Evolutionary conservation across 92 coral and sea anemone genomes (phyloP), one percentile per base, ranked within the genome.

Genomic region (Zoanthus solanderi): DNA sequence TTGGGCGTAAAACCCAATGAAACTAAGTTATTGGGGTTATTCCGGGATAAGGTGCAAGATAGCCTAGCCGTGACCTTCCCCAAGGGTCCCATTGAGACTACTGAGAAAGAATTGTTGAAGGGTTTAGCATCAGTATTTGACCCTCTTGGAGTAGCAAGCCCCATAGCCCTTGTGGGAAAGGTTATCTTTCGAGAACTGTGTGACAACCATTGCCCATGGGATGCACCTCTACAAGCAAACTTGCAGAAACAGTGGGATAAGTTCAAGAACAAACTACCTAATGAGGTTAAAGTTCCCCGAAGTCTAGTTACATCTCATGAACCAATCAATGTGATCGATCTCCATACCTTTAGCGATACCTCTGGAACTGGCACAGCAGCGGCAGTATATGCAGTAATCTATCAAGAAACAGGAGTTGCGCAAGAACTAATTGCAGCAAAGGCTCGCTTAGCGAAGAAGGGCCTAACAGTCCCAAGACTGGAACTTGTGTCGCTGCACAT

Each of bases 401-500:
- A 83, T n/a, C 93, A 91, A 88, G 86, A 85, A 6, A 83, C 87
- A 31, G 89, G 87, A 13, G 45, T 54, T 13, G 66, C 12, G 63
- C 87, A 89, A 56, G 90, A 85, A 14, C 63, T 88, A 72, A 83
- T 91, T 23, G 89, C 94, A 6, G 90, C 84, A 17, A 92, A 88
- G 46, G 83, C 92, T 12, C 83, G 91, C 18, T 50, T 83, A 71
- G 86, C 89, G 10, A 90, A 81, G 82, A 75, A 90, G 46, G 88
- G 85, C 77, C 53, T 87, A 15, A 72, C 88, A 16, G 83, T 82
- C 46, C 84, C 93, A 48, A 71, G 93, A 37, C 46, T 87, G 30
- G 90, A 90, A 30, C 90, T 90, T 63, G 90, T 87, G 16, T 79
- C 87, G 18, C 74, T 82, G 61, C 93, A 90, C 78, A 90, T 90